Evolutionary conservation across 2,797 vertebrate species (phyloP).

Genomic region (Platyrinchus mystaceus): DNA sequence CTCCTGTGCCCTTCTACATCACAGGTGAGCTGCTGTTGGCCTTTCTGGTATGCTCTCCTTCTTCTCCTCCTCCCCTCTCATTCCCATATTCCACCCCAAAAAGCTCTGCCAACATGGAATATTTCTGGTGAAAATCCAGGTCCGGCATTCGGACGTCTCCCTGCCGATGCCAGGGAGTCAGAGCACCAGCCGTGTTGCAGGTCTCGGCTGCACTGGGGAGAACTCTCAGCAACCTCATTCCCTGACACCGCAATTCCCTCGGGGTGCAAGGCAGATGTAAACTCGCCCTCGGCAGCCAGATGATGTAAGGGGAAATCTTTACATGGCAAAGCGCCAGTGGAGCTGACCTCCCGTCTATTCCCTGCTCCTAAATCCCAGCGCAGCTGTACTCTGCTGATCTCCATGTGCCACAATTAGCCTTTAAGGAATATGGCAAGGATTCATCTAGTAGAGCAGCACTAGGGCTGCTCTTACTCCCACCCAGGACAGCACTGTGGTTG

Average conservation of each 20-base stretch:
- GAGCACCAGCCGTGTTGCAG: background rate
- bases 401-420: conserved; percentile 58
- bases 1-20: background rate
- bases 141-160: background rate
- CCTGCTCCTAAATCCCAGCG: conserved; percentile 60
- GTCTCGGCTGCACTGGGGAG: background rate
- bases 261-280: conserved; percentile 45
- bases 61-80: background rate
- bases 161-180: background rate
- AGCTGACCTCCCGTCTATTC: conserved; percentile 53
- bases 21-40: background rate
- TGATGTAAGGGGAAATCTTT: conserved; percentile 64
- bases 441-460: background rate
- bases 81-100: background rate
- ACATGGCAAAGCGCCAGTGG: conserved; percentile 24
- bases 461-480: background rate
- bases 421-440: conserved; percentile 51
- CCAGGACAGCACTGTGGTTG: background rate
- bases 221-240: conserved; percentile 34
- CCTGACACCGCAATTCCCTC: conserved; percentile 45
- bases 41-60: background rate
- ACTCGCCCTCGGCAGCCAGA: conserved; percentile 45
- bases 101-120: background rate
- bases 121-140: background rate
- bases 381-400: conserved; percentile 60